Base-by-base conservation (phyloP, 1,140 invertebrate species). In the Drosophila aff. region DNA sequence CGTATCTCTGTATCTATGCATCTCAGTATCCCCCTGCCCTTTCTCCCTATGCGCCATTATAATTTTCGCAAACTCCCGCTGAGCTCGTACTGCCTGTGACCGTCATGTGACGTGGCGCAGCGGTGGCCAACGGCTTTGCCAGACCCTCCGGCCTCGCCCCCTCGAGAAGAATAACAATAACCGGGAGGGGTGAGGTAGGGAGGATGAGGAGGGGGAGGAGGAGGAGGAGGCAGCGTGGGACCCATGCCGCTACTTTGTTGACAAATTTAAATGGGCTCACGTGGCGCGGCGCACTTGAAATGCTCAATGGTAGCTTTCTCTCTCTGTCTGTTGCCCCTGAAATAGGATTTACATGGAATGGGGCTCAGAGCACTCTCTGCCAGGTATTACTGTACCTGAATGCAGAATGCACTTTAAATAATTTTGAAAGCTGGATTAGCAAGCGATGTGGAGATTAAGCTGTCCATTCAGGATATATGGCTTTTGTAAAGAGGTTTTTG, bases 11-110 rank as follows among this genome's bases (percentile, higher is more conserved):
- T 26, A 16, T 49, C 23, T 26, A 33, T 38, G 16, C 4, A 9
- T 11, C 23, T 47, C 31, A 44, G 43, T 6, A 6, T 11, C 1
- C 16, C 18, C 15, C 43, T 7, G 31, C 33, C 26, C 23, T 68
- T 38, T 18, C 61, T 43, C 46, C 38, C 58, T 38, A 66, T 78
- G 40, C 58, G 36, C 59, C 72, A 84, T 72, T 76, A 84, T 81
- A 84, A 84, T 87, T 75, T 77, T 77, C 68, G 66, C 79, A 82
- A 76, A 60, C 79, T 71, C 83, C 79, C 73, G 79, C 79, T 81
- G 74, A 50, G 81, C 52, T 52, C 44, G 28, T 43, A 65, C 60
- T 26, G 28, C 63, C 58, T 57, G 53, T 75, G 55, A 41, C 60
- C 65, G 46, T 72, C 53, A 72, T 60, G 71, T 73, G 71, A 73